phyloP scores from a whole-genome alignment of 2,888 invertebrate genomes.

The Hipparchia sbordonii region DNA sequence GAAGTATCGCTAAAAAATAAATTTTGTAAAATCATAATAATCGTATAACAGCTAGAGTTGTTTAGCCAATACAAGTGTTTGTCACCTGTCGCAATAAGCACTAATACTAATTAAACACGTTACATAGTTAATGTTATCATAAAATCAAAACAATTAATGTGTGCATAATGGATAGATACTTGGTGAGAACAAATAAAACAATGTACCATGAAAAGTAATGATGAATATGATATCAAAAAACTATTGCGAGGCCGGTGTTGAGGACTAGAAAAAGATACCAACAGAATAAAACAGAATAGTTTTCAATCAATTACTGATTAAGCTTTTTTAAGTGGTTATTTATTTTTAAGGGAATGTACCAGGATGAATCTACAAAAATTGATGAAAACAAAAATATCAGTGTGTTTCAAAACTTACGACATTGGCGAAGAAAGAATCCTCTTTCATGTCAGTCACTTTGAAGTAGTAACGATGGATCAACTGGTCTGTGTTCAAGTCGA shows the following conservation, averaged over 20 bases:
- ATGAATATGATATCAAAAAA: not conserved
- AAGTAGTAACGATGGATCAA: constrained; percentile 87
- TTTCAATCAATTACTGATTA: too few relatives aligned
- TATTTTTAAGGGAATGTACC: too few relatives aligned
- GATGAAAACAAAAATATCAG: too few relatives aligned
- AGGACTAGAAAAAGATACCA: not conserved
- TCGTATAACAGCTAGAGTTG: not conserved
- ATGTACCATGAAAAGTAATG: not conserved
- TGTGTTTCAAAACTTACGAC: constrained; percentile 83
- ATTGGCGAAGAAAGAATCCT: constrained; percentile 91
- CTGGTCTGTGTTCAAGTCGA: constrained; percentile 89
- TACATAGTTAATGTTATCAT: constrained; percentile 5
- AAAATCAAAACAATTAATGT: constrained; percentile 3
- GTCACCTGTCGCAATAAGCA: not conserved
- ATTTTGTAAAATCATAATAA: not conserved
- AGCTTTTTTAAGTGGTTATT: too few relatives aligned
- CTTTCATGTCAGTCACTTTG: constrained; percentile 86
- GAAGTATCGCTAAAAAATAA: not conserved
- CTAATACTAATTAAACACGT: not conserved
- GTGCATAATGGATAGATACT: not conserved
- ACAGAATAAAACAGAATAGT: too few relatives aligned
- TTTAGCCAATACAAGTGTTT: not conserved
- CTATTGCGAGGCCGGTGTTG: not conserved
- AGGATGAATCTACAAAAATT: too few relatives aligned
- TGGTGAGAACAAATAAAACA: constrained; percentile 7